Base-by-base conservation (phyloP, 2,888 invertebrate genomes). In the Drosophila demipolita region DNA sequence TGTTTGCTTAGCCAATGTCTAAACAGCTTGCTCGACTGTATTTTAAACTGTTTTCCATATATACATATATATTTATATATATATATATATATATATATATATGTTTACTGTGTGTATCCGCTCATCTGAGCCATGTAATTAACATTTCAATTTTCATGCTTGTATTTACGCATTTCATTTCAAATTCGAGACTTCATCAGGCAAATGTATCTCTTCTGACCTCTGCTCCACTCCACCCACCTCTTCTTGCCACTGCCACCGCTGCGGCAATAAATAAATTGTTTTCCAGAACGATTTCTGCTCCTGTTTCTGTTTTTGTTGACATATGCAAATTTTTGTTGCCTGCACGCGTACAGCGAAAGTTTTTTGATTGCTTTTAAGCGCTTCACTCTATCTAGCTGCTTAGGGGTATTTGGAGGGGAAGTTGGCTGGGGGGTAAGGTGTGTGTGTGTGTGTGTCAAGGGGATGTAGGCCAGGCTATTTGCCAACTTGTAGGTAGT, bases 1-100 rank as follows among this genome's bases (percentile, higher is more conserved):
- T 87, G 78, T 89, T 86, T 87, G 69, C 75, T 89, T 87, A 83
- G 71, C 89, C 81, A 74, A 86, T 88, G 82, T 86, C 86, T 89
- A 87, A 82, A 89, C 87, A 89, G 66, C 73, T 57, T 53, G 62
- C 74, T 75, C 80, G 62, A 89, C 85, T 83, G 86, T 83, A 86
- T 86, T 89, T 86, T 87, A 87, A 89, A 87, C 83, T 87, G 87
- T 87, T 85, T 89, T 75, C 78, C 42, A 38, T 65, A 66, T 53
- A 67, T 54, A 54, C 40, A 11, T 33, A 50, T 29, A 29, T 40
- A n/a, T 9, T 17, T 7, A 17, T 1, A 35, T 6, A 20, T 36
- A 35, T 54, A 17, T 36, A 23, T 6, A 20, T 36, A 35, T 54
- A 17, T 36, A 23, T 6, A 2, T n/a, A 15, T 54, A 38, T 45